Percentiles rank a stretch among this genome's conserved stretches.
Evolutionary conservation across 2,113 vertebrate species (phyloP).

Genomic region (Peucedramus taeniatus): DNA sequence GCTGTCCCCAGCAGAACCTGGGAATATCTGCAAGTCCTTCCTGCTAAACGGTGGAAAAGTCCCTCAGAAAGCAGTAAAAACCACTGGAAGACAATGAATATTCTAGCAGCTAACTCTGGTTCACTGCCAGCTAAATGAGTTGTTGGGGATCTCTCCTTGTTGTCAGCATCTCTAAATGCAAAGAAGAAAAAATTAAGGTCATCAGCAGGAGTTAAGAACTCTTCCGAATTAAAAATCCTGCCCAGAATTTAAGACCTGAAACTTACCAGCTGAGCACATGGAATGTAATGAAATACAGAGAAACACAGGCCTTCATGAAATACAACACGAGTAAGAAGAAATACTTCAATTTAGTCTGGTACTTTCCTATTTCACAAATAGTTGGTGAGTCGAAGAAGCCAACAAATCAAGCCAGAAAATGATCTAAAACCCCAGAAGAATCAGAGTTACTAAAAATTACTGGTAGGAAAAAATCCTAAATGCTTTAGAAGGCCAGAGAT

Average conservation of each 20-base stretch:
- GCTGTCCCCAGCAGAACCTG: not conserved
- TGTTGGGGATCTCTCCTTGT: not conserved
- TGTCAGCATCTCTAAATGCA: not conserved
- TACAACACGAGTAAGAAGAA: not conserved
- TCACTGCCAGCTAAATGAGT: not conserved
- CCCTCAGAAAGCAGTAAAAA: not conserved
- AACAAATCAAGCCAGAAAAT: constrained; percentile 12
- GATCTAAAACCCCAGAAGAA: not conserved
- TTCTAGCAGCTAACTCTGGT: not conserved
- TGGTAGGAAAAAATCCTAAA: not conserved
- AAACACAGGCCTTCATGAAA: not conserved
- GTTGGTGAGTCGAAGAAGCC: not conserved
- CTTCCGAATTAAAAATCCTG: not conserved
- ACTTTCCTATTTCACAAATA: not conserved
- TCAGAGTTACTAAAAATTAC: not conserved
- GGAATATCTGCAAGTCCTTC: not conserved
- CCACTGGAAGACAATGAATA: not conserved
- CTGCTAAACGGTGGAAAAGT: not conserved
- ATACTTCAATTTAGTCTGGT: not conserved
- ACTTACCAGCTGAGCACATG: not conserved
- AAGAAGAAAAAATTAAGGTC: not conserved
- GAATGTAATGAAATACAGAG: not conserved
- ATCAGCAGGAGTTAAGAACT: not conserved
- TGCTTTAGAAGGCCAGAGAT: not conserved
- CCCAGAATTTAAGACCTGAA: not conserved